Evolutionary conservation across 2,888 invertebrate genomes (phyloP), one percentile per base, ranked within the genome.

Genomic region (Eledona agricola): DNA sequence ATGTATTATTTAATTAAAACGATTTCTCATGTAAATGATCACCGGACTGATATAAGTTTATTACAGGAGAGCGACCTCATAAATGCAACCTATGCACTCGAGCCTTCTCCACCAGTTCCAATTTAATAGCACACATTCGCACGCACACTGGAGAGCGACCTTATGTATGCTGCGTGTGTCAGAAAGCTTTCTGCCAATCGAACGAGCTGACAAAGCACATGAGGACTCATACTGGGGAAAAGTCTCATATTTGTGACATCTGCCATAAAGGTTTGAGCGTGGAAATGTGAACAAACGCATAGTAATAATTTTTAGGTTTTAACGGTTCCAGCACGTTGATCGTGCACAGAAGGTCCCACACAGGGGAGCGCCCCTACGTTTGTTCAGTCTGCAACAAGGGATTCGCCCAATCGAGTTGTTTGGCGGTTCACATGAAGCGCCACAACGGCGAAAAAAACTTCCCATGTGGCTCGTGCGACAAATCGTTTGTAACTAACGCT

Each of bases 181-280:
- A 76, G 40, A 78, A 77, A 59, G 76, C 76, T 1, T 78, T 78
- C 60, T 77, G 77, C 56, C 77, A 77, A 45, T 77, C 77, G 3
- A 77, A 76, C 45, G 77, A 77, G 51, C 62, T 78, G 2, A 76
- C 76, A 3, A 77, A 77, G 47, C 78, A 78, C 54, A 77, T 77
- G 77, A 62, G 78, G 28, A 76, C 76, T 2, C 78, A 78, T 50
- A 78, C 78, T 1, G 77, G 77, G n/a, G 78, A 78, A 55, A 75
- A 77, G 51, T 75, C 76, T n/a, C 77, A 78, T 51, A 66, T 74
- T 37, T 78, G 78, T 63, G 75, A 76, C 64, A 74, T 78, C 47
- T 78, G 78, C 50, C 65, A 77, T 51, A 78, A 76, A 74, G 77
- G 77, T 75, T n/a, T n/a, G n/a, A n/a, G n/a, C n/a, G n/a, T n/a